Percentiles rank a stretch among this genome's conserved stretches.
These are phyloP conservation scores for Nothura maculosa DNA, from an alignment of 2,797 vertebrate genomes.

Conservation along the genomic window DNA sequence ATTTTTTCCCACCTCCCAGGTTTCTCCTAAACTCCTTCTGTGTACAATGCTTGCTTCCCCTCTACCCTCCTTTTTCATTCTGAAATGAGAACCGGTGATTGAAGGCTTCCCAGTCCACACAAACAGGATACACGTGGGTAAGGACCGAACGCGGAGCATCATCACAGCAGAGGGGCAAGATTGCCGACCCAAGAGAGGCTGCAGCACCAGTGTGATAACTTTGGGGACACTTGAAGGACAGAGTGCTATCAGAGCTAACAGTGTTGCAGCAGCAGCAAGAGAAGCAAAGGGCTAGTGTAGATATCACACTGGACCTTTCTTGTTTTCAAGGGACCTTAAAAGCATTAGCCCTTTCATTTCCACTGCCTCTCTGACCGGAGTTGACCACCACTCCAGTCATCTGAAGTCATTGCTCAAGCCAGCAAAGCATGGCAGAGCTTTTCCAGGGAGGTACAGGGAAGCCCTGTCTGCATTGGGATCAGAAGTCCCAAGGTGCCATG, in stretches of 20 bases:
- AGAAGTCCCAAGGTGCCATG: not conserved
- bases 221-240: not conserved
- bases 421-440: not conserved
- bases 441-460: not conserved
- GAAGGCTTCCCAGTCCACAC: not conserved
- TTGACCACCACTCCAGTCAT: not conserved
- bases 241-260: not conserved
- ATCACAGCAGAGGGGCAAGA: not conserved
- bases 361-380: not conserved
- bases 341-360: not conserved
- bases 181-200: not conserved
- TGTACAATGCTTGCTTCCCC: fast-evolving
- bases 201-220: fast-evolving
- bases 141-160: fast-evolving
- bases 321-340: not conserved
- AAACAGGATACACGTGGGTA: not conserved
- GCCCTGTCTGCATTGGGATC: not conserved
- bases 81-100: not conserved
- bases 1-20: not conserved
- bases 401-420: not conserved
- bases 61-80: not conserved
- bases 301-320: not conserved
- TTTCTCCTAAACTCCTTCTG: not conserved
- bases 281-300: not conserved
- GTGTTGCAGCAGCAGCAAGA: not conserved